Percentiles rank a stretch among this genome's conserved stretches.
Conservation (phyloP, 2,113 vertebrate genomes). For the Tragelaphus imberbis region DNA sequence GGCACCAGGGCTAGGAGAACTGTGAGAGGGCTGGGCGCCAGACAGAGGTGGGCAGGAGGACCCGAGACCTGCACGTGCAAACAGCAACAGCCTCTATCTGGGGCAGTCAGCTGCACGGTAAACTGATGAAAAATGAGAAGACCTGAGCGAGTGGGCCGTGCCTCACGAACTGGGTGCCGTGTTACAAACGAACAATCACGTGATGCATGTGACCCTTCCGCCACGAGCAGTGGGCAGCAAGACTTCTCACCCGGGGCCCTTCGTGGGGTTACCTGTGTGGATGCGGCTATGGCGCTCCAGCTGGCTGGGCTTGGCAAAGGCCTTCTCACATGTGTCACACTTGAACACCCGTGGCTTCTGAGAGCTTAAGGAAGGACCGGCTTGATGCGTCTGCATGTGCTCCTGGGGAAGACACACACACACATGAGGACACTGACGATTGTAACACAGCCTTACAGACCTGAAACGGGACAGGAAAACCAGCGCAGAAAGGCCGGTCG, state of each 20-base stretch:
- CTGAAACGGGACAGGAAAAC: neutral
- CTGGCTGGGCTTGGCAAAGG: slow-evolving; percentile 97
- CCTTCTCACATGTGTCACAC: slow-evolving; percentile 93
- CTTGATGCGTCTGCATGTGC: slow-evolving; percentile 94
- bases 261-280: slow-evolving; percentile 87
- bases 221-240: fast-evolving
- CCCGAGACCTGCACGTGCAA: fast-evolving
- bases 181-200: fast-evolving
- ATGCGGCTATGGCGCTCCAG: slow-evolving; percentile 96
- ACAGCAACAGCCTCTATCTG: neutral
- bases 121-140: neutral
- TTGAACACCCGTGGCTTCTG: slow-evolving; percentile 94
- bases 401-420: slow-evolving; percentile 79
- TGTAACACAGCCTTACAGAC: too few species aligned
- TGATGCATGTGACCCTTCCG: too few species aligned
- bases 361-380: slow-evolving; percentile 91
- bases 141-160: fast-evolving
- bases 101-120: neutral
- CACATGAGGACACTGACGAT: neutral
- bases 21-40: too few species aligned
- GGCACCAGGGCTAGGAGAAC: neutral
- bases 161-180: fast-evolving
- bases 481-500: fast-evolving
- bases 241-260: neutral
- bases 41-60: too few species aligned